These are phyloP conservation scores for Lepidochrysops patricia DNA, from an alignment of 2,888 invertebrate species.

Conservation along the genomic window DNA sequence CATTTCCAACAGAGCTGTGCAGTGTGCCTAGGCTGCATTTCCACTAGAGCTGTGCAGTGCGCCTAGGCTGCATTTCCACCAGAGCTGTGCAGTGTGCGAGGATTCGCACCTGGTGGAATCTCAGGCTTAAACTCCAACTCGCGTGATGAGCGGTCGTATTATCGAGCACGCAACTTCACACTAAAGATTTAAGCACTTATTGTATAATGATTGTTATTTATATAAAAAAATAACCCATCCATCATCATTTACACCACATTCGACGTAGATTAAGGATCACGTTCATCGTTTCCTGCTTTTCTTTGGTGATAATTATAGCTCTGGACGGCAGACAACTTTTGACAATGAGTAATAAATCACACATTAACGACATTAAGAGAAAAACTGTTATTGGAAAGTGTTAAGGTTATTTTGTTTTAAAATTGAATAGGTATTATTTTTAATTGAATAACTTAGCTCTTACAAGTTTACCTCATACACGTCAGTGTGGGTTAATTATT, in stretches of 20 bases:
- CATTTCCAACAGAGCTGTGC: too few relatives aligned
- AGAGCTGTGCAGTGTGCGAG: too few relatives aligned
- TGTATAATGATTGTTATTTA: constrained; percentile 1
- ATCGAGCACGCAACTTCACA: not conserved
- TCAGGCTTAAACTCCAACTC: not conserved
- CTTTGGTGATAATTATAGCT: constrained; percentile 1
- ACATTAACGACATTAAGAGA: not conserved
- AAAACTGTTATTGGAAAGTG: not conserved
- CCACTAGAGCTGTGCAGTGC: too few relatives aligned
- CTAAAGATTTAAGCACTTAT: constrained; percentile 3
- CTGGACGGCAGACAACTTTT: not conserved
- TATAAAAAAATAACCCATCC: constrained; percentile 7
- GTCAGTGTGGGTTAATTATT: too few relatives aligned
- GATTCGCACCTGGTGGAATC: not conserved
- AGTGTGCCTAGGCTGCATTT: too few relatives aligned
- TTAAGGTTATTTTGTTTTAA: not conserved
- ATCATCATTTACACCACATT: constrained; percentile 1
- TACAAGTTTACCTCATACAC: too few relatives aligned
- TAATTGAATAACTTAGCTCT: too few relatives aligned
- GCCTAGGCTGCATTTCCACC: too few relatives aligned
- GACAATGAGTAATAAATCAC: not conserved
- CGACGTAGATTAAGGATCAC: not conserved
- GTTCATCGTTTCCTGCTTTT: not conserved
- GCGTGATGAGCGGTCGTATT: not conserved
- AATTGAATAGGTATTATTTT: not conserved